phyloP scores from a whole-genome alignment of 2,888 invertebrate genomes.

The Sesia apiformis region DNA sequence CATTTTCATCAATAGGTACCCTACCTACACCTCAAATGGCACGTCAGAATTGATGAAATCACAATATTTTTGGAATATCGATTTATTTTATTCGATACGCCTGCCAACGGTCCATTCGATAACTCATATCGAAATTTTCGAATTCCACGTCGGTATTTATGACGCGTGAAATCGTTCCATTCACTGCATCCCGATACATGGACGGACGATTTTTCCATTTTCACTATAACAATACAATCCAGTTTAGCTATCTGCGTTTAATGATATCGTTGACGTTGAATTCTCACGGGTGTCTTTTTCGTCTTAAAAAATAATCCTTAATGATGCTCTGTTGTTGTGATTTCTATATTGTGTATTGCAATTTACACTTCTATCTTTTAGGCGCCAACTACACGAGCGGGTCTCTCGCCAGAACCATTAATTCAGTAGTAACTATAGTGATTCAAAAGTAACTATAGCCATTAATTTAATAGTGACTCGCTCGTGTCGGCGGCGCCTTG shows the following conservation, averaged over 20 bases:
- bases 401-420: no score
- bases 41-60: conserved; percentile 47
- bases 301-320: not conserved
- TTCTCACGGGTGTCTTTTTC: conserved; percentile 35
- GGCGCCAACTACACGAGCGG: not conserved
- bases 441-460: no score
- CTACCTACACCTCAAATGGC: conserved; percentile 43
- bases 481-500: no score
- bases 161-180: conserved; percentile 68
- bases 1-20: conserved; percentile 15
- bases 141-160: conserved; percentile 57
- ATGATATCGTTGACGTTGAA: conserved; percentile 39
- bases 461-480: no score
- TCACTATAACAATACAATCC: conserved; percentile 57
- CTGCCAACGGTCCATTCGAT: conserved; percentile 48
- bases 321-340: not conserved
- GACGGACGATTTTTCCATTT: conserved; percentile 62
- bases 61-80: conserved; percentile 58
- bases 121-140: conserved; percentile 45
- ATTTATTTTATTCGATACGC: conserved; percentile 70
- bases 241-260: conserved; percentile 44
- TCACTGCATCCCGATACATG: conserved; percentile 45
- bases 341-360: not conserved
- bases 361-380: not conserved
- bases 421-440: no score